phyloP scores from a whole-genome alignment of 2,797 vertebrate genomes.

The Syndactyla subalaris region DNA sequence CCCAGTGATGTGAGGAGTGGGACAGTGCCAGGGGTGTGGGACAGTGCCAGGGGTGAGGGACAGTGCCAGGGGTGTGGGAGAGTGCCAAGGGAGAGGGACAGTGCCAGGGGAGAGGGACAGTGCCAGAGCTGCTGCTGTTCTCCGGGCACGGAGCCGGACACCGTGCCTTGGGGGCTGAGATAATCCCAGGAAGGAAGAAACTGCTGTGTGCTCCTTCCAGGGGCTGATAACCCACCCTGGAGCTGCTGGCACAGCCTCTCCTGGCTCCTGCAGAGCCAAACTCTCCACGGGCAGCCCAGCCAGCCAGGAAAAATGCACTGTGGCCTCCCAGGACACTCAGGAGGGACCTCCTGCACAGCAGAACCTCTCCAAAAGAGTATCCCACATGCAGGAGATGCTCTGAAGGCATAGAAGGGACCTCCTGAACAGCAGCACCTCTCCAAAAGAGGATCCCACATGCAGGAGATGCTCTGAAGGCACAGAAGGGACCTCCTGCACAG shows the following conservation, averaged over 20 bases:
- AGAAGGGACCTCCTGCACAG: background rate
- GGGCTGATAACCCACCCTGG: slow-evolving; percentile 25
- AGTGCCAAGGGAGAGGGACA: too few species aligned
- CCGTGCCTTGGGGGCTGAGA: background rate
- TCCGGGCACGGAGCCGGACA: background rate
- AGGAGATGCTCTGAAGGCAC: too few species aligned
- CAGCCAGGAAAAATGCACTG: rapidly evolving
- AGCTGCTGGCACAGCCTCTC: slow-evolving; percentile 10
- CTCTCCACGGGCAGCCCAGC: background rate
- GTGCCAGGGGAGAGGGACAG: background rate
- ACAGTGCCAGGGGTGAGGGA: background rate
- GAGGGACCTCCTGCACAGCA: background rate
- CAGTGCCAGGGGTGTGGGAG: background rate
- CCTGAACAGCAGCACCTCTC: too few species aligned
- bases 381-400: background rate
- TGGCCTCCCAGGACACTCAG: background rate
- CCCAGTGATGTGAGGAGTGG: background rate
- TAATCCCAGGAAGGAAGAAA: slow-evolving; percentile 66
- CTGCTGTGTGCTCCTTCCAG: background rate
- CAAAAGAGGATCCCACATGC: too few species aligned
- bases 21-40: background rate
- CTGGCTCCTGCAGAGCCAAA: background rate
- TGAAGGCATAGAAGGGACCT: background rate
- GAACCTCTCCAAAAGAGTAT: rapidly evolving
- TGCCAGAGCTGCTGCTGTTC: background rate